Conservation (phyloP, 1,140 invertebrate species). For the Pemphigus obesinymphae region DNA sequence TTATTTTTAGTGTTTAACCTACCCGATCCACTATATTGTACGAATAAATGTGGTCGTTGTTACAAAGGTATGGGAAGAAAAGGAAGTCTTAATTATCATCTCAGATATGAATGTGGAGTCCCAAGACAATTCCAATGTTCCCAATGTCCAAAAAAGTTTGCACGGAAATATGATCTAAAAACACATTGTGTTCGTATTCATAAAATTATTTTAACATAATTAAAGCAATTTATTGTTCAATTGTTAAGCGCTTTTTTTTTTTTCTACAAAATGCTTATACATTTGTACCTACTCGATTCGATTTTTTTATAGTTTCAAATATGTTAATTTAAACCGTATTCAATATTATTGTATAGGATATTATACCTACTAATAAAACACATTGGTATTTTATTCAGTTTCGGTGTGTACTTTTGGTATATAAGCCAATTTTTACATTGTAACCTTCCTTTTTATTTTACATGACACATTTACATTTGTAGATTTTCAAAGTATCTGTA, state of each 20-base stretch:
- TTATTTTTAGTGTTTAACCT: background rate
- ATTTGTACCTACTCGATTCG: too few relatives aligned
- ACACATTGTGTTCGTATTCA: background rate
- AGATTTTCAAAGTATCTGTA: too few relatives aligned
- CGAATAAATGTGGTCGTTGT: background rate
- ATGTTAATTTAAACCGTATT: too few relatives aligned
- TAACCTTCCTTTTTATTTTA: background rate
- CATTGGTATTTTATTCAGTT: background rate
- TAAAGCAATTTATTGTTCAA: too few relatives aligned
- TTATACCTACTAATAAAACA: background rate
- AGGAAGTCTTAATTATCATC: constrained; percentile 48
- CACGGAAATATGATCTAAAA: constrained; percentile 36
- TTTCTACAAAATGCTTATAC: background rate
- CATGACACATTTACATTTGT: too few relatives aligned
- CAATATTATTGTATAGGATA: too few relatives aligned
- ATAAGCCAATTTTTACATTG: background rate
- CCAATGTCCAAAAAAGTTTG: constrained; percentile 26
- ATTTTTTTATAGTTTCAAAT: too few relatives aligned
- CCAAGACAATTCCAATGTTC: background rate
- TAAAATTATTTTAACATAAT: background rate
- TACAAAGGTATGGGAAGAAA: constrained; percentile 43
- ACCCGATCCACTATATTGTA: background rate
- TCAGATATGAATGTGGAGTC: constrained; percentile 50
- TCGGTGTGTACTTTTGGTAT: background rate
- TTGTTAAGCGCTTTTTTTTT: too few relatives aligned